A percentile compares a stretch with the other conserved stretches of the same genome.
phyloP scores from a whole-genome alignment of 1,140 invertebrate species.

The Diplogasteroides magnus region DNA sequence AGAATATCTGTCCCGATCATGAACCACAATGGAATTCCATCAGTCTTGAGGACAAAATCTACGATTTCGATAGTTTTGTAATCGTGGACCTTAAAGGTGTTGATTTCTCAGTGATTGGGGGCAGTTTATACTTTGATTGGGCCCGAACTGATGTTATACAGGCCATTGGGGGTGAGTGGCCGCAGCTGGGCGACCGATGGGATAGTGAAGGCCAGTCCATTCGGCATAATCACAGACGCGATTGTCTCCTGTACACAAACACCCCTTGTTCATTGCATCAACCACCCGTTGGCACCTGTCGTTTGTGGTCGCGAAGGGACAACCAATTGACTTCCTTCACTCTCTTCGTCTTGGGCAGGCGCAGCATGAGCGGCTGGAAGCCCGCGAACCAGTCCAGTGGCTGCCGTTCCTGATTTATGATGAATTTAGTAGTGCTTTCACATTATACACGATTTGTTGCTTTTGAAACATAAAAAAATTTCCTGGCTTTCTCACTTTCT shows the following conservation, averaged over 20 bases:
- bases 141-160: conserved; percentile 39
- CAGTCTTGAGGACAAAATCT: conserved; percentile 37
- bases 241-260: conserved; percentile 25
- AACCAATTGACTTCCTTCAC: conserved; percentile 46
- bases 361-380: conserved; percentile 45
- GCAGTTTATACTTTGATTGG: conserved; percentile 35
- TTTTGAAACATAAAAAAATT: too few relatives aligned
- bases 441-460: too few relatives aligned
- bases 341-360: conserved; percentile 35
- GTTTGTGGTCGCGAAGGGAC: conserved; percentile 43
- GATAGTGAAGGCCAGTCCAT: conserved; percentile 42
- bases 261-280: neutral
- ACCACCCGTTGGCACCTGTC: conserved; percentile 26
- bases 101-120: neutral
- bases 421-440: conserved; percentile 1
- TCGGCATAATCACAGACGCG: conserved; percentile 34
- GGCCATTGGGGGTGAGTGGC: conserved; percentile 36
- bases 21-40: conserved; percentile 45
- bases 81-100: conserved; percentile 41
- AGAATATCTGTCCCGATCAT: conserved; percentile 53
- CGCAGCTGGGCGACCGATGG: conserved; percentile 38
- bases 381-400: conserved; percentile 50
- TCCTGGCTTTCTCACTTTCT: neutral
- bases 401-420: conserved; percentile 18
- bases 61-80: conserved; percentile 50